phyloP scores from a whole-genome alignment of 2,113 vertebrate genomes.

The Datnioides undecimradiatus region DNA sequence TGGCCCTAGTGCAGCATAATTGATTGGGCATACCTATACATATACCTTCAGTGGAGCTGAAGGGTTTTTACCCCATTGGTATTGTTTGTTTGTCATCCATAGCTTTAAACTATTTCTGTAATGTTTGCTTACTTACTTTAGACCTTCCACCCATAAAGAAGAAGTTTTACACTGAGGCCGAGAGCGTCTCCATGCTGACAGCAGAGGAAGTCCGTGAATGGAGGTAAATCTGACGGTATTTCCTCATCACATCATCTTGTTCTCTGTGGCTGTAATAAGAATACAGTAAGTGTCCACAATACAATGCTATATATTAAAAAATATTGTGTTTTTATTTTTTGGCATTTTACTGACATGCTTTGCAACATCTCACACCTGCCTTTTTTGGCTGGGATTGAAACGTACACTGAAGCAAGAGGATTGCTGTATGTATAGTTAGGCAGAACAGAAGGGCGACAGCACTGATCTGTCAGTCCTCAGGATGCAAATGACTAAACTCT shows the following conservation, averaged over 20 bases:
- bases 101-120: background rate
- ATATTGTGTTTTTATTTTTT: too few relatives aligned
- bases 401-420: too few relatives aligned
- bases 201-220: conserved; percentile 86
- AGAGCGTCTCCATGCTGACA: conserved; percentile 85
- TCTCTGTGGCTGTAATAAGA: too few relatives aligned
- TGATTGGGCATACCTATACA: too few relatives aligned
- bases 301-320: background rate
- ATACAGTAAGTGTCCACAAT: background rate
- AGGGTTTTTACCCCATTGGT: too few relatives aligned
- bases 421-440: too few relatives aligned
- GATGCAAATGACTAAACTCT: background rate
- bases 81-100: too few relatives aligned
- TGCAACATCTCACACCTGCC: background rate
- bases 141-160: conserved; percentile 91
- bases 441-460: background rate
- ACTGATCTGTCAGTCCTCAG: background rate
- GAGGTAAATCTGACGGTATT: conserved; percentile 84
- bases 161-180: conserved; percentile 90
- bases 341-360: too few relatives aligned
- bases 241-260: background rate
- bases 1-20: background rate
- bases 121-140: conserved; percentile 50
- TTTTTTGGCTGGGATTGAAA: background rate
- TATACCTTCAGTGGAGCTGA: too few relatives aligned